Conservation (phyloP, 2,797 vertebrate genomes). For the Coregonus ussuriensis region DNA sequence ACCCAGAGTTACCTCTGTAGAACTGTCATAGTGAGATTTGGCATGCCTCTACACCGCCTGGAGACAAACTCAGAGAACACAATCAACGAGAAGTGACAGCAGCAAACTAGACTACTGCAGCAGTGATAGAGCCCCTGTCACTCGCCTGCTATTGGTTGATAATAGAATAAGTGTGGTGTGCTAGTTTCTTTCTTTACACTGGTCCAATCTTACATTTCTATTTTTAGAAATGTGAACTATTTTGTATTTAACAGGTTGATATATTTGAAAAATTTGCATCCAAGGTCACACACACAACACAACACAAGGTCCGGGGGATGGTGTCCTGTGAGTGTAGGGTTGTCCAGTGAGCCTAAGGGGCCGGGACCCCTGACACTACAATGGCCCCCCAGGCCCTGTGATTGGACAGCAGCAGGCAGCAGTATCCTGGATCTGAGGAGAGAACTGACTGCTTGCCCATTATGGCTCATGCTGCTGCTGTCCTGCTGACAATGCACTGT, state of each 20-base stretch:
- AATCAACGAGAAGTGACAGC: slow-evolving; percentile 13
- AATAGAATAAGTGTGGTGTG: neutral
- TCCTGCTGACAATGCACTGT: too few species aligned
- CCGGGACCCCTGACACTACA: too few species aligned
- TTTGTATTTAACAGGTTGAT: neutral
- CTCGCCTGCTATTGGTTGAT: neutral
- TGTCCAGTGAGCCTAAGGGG: too few species aligned
- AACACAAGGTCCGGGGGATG: neutral
- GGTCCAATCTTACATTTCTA: neutral
- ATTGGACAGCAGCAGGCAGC: too few species aligned
- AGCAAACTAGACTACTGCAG: neutral
- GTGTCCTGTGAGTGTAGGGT: too few species aligned
- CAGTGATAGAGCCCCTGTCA: neutral
- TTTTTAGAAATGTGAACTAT: neutral
- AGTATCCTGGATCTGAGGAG: too few species aligned
- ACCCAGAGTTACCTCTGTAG: neutral
- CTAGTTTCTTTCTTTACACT: neutral
- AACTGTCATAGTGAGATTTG: slow-evolving; percentile 6
- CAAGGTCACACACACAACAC: neutral
- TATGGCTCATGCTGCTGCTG: too few species aligned
- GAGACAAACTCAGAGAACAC: neutral
- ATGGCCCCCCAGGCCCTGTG: too few species aligned
- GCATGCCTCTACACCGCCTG: neutral
- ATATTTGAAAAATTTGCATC: neutral
- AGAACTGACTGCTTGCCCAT: too few species aligned